Percentiles rank a stretch among this genome's conserved stretches.
These are phyloP conservation scores for Ditylenchus weischeri DNA, from an alignment of 2,888 invertebrate species.

Conservation along the genomic window DNA sequence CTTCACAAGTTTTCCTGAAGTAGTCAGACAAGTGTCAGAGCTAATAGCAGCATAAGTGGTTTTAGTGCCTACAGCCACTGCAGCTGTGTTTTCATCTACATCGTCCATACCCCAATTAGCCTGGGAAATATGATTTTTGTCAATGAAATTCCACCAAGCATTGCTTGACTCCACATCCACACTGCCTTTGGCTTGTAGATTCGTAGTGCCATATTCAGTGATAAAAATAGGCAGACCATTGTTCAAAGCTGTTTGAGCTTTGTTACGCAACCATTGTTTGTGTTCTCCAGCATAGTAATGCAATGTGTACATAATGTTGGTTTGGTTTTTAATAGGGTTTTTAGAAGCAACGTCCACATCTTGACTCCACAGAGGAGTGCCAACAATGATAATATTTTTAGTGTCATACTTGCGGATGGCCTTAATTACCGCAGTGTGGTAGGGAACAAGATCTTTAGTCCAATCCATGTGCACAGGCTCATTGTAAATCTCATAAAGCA, in stretches of 20 bases:
- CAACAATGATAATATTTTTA: conserved; percentile 16
- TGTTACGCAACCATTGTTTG: conserved; percentile 1
- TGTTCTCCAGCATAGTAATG: conserved; percentile 16
- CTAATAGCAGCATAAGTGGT: conserved; percentile 3
- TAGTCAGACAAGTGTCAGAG: conserved; percentile 8
- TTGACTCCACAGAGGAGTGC: conserved; percentile 21
- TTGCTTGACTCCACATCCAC: conserved; percentile 14
- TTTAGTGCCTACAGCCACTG: conserved; percentile 9
- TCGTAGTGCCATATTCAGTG: conserved; percentile 19
- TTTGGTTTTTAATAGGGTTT: conserved; percentile 11
- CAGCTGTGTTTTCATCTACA: conserved; percentile 13
- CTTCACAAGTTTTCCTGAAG: conserved; percentile 13
- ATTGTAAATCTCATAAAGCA: conserved; percentile 24
- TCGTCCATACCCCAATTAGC: conserved; percentile 24
- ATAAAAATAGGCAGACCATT: conserved; percentile 16
- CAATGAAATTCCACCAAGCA: conserved; percentile 27
- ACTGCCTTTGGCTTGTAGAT: conserved; percentile 22
- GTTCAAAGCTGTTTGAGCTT: conserved; percentile 8
- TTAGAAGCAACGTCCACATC: conserved; percentile 16
- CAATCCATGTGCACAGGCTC: conserved; percentile 14
- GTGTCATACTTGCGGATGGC: conserved; percentile 19
- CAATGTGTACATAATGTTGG: conserved; percentile 17
- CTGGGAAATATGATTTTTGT: conserved; percentile 17
- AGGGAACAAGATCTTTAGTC: conserved; percentile 1
- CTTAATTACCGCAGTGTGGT: conserved; percentile 21